Evolutionary conservation across 2,888 invertebrate genomes (phyloP).

Genomic region (Horisme vitalbata): DNA sequence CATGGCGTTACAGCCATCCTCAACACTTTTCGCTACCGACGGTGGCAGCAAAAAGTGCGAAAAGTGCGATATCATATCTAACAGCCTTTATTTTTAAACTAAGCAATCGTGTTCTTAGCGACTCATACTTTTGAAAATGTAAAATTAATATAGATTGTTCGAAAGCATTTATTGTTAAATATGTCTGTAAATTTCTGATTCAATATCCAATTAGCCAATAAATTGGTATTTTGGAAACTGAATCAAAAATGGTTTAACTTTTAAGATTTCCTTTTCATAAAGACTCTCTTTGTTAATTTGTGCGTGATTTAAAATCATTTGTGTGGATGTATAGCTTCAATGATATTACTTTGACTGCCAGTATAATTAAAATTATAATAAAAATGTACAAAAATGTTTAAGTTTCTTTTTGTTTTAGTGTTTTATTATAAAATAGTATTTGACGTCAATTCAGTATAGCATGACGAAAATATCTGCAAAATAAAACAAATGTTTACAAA

Average conservation of each 20-base stretch:
- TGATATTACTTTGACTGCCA: slow-evolving; percentile 49
- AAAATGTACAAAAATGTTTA: slow-evolving; percentile 18
- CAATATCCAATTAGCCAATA: background rate
- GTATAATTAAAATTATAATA: slow-evolving; percentile 33
- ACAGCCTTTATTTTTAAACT: slow-evolving; percentile 11
- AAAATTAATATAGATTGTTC: slow-evolving; percentile 35
- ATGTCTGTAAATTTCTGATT: background rate
- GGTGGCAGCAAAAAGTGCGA: too few species aligned
- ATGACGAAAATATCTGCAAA: too few species aligned
- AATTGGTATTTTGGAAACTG: slow-evolving; percentile 4
- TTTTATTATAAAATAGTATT: too few species aligned
- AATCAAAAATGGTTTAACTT: background rate
- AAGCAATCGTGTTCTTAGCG: slow-evolving; percentile 1
- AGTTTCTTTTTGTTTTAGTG: background rate
- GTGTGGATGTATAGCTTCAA: slow-evolving; percentile 24
- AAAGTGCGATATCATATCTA: too few species aligned
- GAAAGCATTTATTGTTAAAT: slow-evolving; percentile 59
- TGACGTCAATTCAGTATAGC: too few species aligned
- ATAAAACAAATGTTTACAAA: too few species aligned
- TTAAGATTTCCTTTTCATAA: slow-evolving; percentile 27
- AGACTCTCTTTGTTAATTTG: slow-evolving; percentile 43
- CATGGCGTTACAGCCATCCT: too few species aligned
- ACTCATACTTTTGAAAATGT: slow-evolving; percentile 2
- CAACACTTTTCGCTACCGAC: too few species aligned
- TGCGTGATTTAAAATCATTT: slow-evolving; percentile 23